A percentile compares a stretch with the other conserved stretches of the same genome.
These are phyloP conservation scores for Prolemur simus DNA, from an alignment of 2,113 vertebrate genomes.

Conservation along the genomic window DNA sequence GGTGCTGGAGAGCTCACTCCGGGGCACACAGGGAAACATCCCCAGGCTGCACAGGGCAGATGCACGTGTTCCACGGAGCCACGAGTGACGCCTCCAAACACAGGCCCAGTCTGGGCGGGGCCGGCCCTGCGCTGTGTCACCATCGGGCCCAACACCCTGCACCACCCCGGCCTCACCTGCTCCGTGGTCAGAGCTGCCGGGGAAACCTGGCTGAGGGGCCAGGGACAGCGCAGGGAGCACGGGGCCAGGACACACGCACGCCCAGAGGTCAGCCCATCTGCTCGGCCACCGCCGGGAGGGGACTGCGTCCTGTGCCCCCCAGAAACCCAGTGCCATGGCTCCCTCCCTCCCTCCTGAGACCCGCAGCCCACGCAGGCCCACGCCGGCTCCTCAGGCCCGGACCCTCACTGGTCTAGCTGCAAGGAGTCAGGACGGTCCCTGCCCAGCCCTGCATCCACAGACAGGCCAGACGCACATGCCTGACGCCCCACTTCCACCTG, in stretches of 20 bases:
- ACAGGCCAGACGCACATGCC: background rate
- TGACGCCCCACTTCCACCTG: background rate
- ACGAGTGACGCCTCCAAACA: too few species aligned
- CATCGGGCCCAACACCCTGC: too few species aligned
- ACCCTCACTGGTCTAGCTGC: background rate
- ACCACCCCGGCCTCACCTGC: too few species aligned
- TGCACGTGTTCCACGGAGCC: fast-evolving
- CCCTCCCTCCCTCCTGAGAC: too few species aligned
- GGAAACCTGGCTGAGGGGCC: background rate
- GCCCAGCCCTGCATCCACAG: too few species aligned
- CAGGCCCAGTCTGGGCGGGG: too few species aligned
- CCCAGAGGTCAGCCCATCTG: background rate
- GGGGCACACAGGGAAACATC: background rate
- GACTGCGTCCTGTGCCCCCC: fast-evolving
- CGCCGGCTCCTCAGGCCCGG: background rate
- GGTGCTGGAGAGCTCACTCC: background rate
- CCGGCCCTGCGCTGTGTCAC: too few species aligned
- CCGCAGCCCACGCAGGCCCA: background rate
- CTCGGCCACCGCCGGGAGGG: background rate
- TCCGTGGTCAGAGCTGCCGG: background rate
- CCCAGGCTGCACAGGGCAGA: background rate
- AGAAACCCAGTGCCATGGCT: background rate
- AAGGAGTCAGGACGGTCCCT: too few species aligned
- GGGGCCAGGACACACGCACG: background rate
- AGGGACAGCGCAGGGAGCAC: fast-evolving